Percentiles rank a stretch among this genome's conserved stretches.
These are phyloP conservation scores for Paracanthobrama guichenoti DNA, from an alignment of 2,113 vertebrate species.

Conservation along the genomic window DNA sequence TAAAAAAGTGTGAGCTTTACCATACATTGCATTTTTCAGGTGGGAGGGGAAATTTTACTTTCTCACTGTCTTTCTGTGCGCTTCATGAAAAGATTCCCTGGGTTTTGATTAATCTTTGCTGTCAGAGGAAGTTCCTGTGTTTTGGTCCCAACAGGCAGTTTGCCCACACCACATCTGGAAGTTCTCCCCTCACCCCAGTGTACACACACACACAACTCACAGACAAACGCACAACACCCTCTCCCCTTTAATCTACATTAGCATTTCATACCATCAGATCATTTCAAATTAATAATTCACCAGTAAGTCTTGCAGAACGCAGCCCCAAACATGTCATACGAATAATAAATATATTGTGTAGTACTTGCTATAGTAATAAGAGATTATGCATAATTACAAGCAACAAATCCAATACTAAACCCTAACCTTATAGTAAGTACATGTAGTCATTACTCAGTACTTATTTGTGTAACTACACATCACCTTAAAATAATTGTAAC, in stretches of 20 bases:
- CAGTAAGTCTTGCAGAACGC: neutral
- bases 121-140: conserved; percentile 75
- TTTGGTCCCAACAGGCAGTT: conserved; percentile 72
- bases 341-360: neutral
- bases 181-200: conserved; percentile 58
- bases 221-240: neutral
- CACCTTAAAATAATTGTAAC: no score
- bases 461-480: no score
- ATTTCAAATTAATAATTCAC: neutral
- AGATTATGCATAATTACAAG: no score
- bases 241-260: neutral
- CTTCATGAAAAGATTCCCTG: conserved; percentile 68
- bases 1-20: conserved; percentile 17
- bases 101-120: conserved; percentile 76
- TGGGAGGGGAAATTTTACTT: conserved; percentile 3
- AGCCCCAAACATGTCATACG: no score
- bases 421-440: no score
- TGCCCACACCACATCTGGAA: conserved; percentile 80
- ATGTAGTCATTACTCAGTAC: no score
- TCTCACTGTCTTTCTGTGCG: conserved; percentile 18
- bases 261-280: neutral
- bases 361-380: no score
- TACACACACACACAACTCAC: conserved; percentile 19
- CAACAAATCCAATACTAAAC: no score
- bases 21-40: neutral